Evolutionary conservation across 1,140 invertebrate genomes (phyloP).

Genomic region (Vanessa tameamea): DNA sequence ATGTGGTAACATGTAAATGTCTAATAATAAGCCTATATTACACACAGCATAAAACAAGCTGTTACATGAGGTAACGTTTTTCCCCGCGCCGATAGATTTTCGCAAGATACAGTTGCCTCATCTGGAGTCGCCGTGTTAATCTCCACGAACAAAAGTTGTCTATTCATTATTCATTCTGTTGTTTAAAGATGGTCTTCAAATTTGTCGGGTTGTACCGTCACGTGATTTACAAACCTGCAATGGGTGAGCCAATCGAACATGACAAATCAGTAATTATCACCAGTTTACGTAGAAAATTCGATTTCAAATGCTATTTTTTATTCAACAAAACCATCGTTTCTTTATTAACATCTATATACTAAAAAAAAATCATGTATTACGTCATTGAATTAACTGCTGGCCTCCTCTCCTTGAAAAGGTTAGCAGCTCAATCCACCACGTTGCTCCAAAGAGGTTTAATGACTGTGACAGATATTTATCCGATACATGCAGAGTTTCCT

Average conservation of each 20-base stretch:
- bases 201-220: constrained; percentile 44
- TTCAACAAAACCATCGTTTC: not conserved
- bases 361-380: not conserved
- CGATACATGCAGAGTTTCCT: too few relatives aligned
- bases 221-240: constrained; percentile 40
- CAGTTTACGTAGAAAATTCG: constrained; percentile 1
- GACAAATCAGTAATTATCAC: constrained; percentile 44
- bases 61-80: constrained; percentile 57
- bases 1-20: not conserved
- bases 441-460: too few relatives aligned
- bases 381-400: not conserved
- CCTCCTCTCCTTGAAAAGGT: too few relatives aligned
- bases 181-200: constrained; percentile 39
- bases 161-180: constrained; percentile 48
- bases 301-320: not conserved
- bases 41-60: constrained; percentile 13
- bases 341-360: not conserved
- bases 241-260: constrained; percentile 41
- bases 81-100: constrained; percentile 57
- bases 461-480: too few relatives aligned
- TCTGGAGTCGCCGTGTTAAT: constrained; percentile 54
- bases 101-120: constrained; percentile 63
- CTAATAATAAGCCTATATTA: not conserved
- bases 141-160: constrained; percentile 46
- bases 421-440: too few relatives aligned